A percentile compares a stretch with the other conserved stretches of the same genome.
These are phyloP conservation scores for Heliothis virescens DNA, from an alignment of 1,140 invertebrate species.

Conservation along the genomic window DNA sequence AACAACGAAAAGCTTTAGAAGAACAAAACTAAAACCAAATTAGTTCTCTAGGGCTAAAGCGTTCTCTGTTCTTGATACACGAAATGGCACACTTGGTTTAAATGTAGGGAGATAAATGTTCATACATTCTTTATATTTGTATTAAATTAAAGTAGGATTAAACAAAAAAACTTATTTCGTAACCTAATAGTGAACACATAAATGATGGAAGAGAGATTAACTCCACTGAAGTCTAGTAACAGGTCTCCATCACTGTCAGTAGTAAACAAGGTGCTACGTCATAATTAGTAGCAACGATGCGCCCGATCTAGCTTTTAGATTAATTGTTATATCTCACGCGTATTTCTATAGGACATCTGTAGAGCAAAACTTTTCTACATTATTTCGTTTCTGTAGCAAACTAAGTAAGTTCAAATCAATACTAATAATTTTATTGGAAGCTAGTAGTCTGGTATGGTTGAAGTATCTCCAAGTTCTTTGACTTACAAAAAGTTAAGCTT, in stretches of 20 bases:
- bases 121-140: neutral
- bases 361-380: neutral
- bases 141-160: neutral
- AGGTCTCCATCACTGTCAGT: conserved; percentile 7
- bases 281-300: conserved; percentile 19
- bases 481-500: too few relatives aligned
- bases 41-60: too few relatives aligned
- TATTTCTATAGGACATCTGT: neutral
- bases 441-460: too few relatives aligned
- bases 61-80: too few relatives aligned
- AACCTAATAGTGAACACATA: neutral
- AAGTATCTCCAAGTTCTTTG: too few relatives aligned
- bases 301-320: conserved; percentile 11
- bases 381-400: neutral
- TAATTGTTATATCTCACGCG: neutral
- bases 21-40: too few relatives aligned
- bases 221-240: neutral
- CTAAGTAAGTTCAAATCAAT: neutral
- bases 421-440: too few relatives aligned
- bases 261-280: conserved; percentile 7
- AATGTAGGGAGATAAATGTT: too few relatives aligned
- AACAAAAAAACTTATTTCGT: neutral
- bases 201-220: conserved; percentile 24
- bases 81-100: neutral
- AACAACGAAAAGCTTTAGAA: too few relatives aligned